Conservation (phyloP, 2,113 vertebrate genomes). For the Thalassarche chlororhynchos region DNA sequence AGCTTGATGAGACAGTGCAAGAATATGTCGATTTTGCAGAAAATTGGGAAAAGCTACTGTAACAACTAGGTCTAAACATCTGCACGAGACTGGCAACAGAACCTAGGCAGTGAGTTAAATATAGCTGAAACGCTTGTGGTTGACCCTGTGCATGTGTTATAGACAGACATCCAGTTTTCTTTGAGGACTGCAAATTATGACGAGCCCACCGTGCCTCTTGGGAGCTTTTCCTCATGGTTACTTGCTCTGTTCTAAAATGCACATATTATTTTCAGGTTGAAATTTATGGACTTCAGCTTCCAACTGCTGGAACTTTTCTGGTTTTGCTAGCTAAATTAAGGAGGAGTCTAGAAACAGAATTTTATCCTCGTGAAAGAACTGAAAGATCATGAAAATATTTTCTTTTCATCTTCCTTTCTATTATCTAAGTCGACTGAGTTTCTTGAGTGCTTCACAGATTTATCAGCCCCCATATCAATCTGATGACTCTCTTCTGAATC, state of each 20-base stretch:
- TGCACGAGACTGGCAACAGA: not conserved
- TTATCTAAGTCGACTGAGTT: not conserved
- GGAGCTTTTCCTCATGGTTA: not conserved
- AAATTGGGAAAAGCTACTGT: not conserved
- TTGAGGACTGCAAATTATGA: not conserved
- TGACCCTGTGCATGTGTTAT: not conserved
- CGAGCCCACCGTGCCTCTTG: not conserved
- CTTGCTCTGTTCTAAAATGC: not conserved
- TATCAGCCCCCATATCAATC: not conserved
- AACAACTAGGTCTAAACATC: not conserved
- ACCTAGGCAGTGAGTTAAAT: not conserved
- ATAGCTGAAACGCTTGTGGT: not conserved
- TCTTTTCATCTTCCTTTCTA: not conserved
- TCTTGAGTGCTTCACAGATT: not conserved
- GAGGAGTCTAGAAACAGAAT: not conserved
- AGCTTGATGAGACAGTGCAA: rapidly evolving
- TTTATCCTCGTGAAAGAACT: not conserved
- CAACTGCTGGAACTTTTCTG: not conserved
- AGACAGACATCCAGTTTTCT: not conserved
- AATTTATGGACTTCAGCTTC: not conserved
- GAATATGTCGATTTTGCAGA: not conserved
- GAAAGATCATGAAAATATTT: not conserved
- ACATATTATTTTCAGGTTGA: not conserved
- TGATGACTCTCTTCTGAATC: not conserved
- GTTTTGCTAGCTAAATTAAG: not conserved